Evolutionary conservation across 2,888 invertebrate genomes (phyloP).

Genomic region (Cephus rjabovi): DNA sequence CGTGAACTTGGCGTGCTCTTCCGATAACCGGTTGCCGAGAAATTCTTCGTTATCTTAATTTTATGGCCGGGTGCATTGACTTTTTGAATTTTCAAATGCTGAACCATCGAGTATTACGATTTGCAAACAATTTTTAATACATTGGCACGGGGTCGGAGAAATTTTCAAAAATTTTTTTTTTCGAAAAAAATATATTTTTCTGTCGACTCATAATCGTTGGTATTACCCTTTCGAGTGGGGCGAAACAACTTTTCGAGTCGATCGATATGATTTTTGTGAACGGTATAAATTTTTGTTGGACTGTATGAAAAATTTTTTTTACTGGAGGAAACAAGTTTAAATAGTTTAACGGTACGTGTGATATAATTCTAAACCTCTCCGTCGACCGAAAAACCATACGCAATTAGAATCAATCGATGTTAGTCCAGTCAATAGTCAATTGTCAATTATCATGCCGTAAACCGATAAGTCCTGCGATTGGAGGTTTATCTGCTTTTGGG

Average conservation of each 20-base stretch:
- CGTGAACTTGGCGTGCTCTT: not conserved
- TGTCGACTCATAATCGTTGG: no score
- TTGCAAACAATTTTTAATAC: not conserved
- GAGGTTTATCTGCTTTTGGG: slow-evolving; percentile 11
- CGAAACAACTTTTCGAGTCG: no score
- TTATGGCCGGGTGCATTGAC: not conserved
- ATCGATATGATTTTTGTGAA: no score
- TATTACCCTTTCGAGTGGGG: no score
- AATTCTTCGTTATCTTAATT: not conserved
- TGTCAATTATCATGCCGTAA: slow-evolving; percentile 15
- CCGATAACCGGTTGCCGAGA: not conserved
- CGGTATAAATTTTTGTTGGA: no score
- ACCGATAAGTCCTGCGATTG: slow-evolving; percentile 16
- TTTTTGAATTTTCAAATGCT: not conserved
- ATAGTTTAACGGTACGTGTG: no score
- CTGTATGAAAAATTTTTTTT: no score
- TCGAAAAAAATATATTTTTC: no score
- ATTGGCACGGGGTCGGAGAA: no score
- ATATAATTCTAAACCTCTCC: not conserved
- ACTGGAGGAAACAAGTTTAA: no score
- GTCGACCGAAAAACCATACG: not conserved
- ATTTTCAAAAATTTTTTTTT: no score
- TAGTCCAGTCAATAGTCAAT: slow-evolving; percentile 34
- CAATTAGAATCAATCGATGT: slow-evolving; percentile 32
- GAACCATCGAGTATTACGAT: not conserved